Conservation (phyloP, 2,888 invertebrate genomes). For the Eutolmus rufibarbis region DNA sequence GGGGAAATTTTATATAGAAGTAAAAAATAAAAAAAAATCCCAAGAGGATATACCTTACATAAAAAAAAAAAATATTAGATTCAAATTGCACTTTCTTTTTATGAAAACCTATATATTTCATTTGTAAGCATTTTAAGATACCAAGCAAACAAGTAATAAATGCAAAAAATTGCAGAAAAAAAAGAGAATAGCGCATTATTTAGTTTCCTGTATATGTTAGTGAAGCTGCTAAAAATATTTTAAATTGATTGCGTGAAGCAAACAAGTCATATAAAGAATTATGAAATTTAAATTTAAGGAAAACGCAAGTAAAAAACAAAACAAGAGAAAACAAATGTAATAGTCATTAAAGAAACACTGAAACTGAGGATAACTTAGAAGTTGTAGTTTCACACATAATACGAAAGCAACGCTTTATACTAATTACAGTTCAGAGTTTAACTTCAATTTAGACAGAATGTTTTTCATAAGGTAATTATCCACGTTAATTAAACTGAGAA, state of each 20-base stretch:
- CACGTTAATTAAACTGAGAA: slow-evolving; percentile 1
- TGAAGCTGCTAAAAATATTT: slow-evolving; percentile 15
- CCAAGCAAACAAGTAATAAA: neutral
- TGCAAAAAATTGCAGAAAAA: neutral
- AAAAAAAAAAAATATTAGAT: neutral
- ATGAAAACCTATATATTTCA: neutral
- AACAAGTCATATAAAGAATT: neutral
- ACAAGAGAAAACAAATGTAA: neutral
- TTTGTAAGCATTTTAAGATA: slow-evolving; percentile 8
- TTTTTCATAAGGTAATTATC: slow-evolving; percentile 30
- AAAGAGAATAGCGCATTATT: slow-evolving; percentile 13
- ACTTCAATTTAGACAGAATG: slow-evolving; percentile 36
- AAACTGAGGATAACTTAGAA: slow-evolving; percentile 28
- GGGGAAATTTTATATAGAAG: neutral
- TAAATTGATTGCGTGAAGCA: slow-evolving; percentile 6
- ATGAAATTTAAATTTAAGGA: slow-evolving; percentile 34
- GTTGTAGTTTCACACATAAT: slow-evolving; percentile 33
- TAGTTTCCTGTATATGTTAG: slow-evolving; percentile 18
- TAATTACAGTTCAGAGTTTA: slow-evolving; percentile 31
- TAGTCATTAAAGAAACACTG: slow-evolving; percentile 15
- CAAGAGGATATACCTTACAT: neutral
- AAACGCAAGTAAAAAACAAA: neutral
- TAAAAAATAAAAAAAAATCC: neutral
- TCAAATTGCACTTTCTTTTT: slow-evolving; percentile 17
- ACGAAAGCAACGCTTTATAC: slow-evolving; percentile 21